Conservation (phyloP, 2,888 invertebrate species). For the Pediacus dermestoides region DNA sequence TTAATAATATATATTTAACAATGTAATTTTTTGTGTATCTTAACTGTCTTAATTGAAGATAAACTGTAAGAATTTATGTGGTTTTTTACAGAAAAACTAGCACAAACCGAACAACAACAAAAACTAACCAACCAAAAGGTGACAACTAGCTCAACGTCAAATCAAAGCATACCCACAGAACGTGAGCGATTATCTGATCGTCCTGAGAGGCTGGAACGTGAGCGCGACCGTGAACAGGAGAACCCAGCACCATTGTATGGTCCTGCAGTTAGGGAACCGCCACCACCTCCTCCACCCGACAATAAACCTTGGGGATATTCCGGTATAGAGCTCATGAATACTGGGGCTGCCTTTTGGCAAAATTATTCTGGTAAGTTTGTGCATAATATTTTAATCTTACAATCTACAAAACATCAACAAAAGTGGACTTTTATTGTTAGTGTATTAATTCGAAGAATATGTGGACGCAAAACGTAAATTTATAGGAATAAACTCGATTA, state of each 20-base stretch:
- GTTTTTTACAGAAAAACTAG: conserved; percentile 37
- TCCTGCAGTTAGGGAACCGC: conserved; percentile 33
- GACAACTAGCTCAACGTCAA: conserved; percentile 20
- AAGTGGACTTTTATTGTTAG: too few species aligned
- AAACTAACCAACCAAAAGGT: conserved; percentile 31
- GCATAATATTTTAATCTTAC: conserved; percentile 6
- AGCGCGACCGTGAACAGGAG: conserved; percentile 31
- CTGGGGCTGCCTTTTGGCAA: conserved; percentile 85
- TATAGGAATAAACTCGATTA: too few species aligned
- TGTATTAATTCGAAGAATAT: too few species aligned
- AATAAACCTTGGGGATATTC: conserved; percentile 65
- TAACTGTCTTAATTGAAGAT: too few species aligned
- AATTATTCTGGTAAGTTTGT: conserved; percentile 77
- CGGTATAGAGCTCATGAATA: conserved; percentile 77
- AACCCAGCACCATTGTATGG: conserved; percentile 29
- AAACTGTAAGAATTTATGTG: conserved; percentile 3
- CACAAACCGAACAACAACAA: conserved; percentile 33
- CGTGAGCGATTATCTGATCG: conserved; percentile 30
- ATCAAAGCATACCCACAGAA: conserved; percentile 19
- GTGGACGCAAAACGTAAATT: too few species aligned
- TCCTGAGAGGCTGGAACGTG: conserved; percentile 36
- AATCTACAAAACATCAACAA: too few species aligned
- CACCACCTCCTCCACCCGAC: conserved; percentile 53
- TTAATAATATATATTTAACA: too few species aligned
- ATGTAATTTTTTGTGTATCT: too few species aligned